phyloP scores from a whole-genome alignment of 2,113 vertebrate genomes.

The Plestiodon gilberti region DNA sequence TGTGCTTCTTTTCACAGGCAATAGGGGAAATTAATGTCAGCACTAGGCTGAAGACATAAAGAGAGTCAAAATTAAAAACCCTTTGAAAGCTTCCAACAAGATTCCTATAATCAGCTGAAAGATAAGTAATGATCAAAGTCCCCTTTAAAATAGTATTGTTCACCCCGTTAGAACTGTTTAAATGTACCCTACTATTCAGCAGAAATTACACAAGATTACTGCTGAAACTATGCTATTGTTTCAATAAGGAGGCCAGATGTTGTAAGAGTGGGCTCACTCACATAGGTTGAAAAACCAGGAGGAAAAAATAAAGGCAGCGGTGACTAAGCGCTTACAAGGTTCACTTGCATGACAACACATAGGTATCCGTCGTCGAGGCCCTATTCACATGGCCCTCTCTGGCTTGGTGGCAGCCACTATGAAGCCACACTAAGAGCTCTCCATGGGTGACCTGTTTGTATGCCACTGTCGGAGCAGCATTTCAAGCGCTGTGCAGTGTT shows the following conservation, averaged over 20 bases:
- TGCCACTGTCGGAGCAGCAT: background rate
- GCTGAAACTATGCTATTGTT: constrained; percentile 78
- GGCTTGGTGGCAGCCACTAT: background rate
- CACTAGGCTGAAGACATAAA: constrained; percentile 82
- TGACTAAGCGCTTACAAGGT: constrained; percentile 65
- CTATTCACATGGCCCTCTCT: background rate
- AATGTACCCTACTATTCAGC: constrained; percentile 85
- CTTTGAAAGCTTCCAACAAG: constrained; percentile 81
- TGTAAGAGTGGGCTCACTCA: constrained; percentile 68
- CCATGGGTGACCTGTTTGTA: background rate
- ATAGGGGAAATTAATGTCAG: constrained; percentile 85
- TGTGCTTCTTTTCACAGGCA: constrained; percentile 79
- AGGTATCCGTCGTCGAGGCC: constrained; percentile 43
- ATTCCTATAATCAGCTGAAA: constrained; percentile 86
- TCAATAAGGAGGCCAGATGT: constrained; percentile 84
- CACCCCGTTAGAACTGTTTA: constrained; percentile 81
- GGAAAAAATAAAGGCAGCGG: constrained; percentile 71
- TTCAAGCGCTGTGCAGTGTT: background rate
- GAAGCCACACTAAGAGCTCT: background rate
- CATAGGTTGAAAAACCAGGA: constrained; percentile 71
- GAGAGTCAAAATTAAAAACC: constrained; percentile 85
- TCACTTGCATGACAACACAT: constrained; percentile 35
- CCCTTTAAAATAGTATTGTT: constrained; percentile 83
- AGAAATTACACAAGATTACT: constrained; percentile 85
- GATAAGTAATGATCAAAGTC: constrained; percentile 95